phyloP scores from a whole-genome alignment of 2,888 invertebrate genomes.

The Ecliptopera silaceata region DNA sequence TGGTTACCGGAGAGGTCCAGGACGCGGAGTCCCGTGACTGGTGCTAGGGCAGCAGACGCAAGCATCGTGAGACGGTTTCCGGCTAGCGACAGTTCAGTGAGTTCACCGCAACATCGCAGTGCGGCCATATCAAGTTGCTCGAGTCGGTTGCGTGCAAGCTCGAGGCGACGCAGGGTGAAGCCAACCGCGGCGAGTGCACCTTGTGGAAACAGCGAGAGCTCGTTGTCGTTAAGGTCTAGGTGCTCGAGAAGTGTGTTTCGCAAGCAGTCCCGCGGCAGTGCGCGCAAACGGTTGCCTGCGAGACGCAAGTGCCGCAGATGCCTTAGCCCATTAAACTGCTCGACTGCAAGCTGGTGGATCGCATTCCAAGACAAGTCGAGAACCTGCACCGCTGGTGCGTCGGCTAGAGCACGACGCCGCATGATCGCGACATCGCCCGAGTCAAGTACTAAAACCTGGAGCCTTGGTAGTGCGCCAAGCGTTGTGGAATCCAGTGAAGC shows the following conservation, averaged over 20 bases:
- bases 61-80: constrained; percentile 89
- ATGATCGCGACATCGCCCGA: constrained; percentile 86
- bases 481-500: constrained; percentile 68
- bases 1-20: constrained; percentile 89
- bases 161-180: constrained; percentile 88
- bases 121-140: constrained; percentile 92
- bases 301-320: constrained; percentile 86
- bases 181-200: constrained; percentile 88
- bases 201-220: constrained; percentile 87
- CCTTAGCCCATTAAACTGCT: constrained; percentile 79
- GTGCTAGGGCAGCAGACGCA: constrained; percentile 91
- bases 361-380: constrained; percentile 57
- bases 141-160: constrained; percentile 88
- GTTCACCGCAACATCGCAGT: constrained; percentile 85
- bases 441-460: constrained; percentile 80
- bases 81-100: constrained; percentile 88
- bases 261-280: constrained; percentile 88
- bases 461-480: constrained; percentile 47
- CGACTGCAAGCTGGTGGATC: constrained; percentile 50
- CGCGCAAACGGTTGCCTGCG: constrained; percentile 85
- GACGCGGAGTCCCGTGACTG: constrained; percentile 86
- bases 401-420: constrained; percentile 87
- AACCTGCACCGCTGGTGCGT: constrained; percentile 51
- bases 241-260: constrained; percentile 89
- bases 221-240: constrained; percentile 88